Percentiles rank a stretch among this genome's conserved stretches.
These are phyloP conservation scores for Melierax canorus DNA, from an alignment of 2,113 vertebrate species.

Conservation along the genomic window DNA sequence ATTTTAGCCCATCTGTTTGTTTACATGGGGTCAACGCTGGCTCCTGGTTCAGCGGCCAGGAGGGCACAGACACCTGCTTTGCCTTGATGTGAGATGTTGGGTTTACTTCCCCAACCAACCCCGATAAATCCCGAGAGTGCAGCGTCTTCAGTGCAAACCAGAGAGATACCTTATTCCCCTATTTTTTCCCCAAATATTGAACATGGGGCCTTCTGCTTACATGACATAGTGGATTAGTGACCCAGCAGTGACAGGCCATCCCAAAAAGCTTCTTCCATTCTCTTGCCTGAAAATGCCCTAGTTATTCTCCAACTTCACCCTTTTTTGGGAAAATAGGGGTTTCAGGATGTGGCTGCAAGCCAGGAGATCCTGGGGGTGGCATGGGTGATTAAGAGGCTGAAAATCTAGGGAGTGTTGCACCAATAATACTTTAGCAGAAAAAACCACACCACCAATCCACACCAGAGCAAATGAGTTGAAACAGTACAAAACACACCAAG, in stretches of 20 bases:
- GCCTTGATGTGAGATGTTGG: not conserved
- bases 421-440: not conserved
- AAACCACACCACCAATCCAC: not conserved
- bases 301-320: not conserved
- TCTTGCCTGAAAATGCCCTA: not conserved
- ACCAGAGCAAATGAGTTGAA: not conserved
- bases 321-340: too few species aligned
- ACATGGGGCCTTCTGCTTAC: not conserved
- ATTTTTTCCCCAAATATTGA: not conserved
- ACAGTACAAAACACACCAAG: not conserved
- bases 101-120: not conserved
- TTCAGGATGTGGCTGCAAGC: too few species aligned
- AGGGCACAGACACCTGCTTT: not conserved
- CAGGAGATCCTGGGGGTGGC: too few species aligned
- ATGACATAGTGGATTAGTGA: not conserved
- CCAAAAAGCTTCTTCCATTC: not conserved
- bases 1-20: not conserved
- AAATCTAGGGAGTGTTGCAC: not conserved
- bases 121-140: not conserved
- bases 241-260: not conserved
- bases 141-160: not conserved
- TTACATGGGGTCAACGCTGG: fast-evolving
- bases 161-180: not conserved
- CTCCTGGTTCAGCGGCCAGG: not conserved
- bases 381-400: too few species aligned